Percentiles rank a stretch among this genome's conserved stretches.
Evolutionary conservation across 2,113 vertebrate genomes (phyloP).

Genomic region (Rhadina sibilatrix): DNA sequence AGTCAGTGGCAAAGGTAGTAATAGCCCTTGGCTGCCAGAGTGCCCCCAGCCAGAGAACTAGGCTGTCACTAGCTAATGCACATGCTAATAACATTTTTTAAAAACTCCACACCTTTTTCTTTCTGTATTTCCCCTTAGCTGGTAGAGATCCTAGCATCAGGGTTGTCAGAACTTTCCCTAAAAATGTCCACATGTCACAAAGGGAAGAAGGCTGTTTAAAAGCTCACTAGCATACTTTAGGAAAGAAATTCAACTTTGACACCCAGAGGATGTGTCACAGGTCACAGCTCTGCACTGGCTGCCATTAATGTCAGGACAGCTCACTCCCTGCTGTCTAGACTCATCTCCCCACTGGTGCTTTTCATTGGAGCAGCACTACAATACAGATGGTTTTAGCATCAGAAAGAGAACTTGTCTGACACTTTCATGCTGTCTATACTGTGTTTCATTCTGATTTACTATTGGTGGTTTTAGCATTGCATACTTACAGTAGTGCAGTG

Average conservation of each 20-base stretch:
- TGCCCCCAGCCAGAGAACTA: neutral
- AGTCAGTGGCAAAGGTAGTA: neutral
- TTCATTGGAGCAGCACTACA: neutral
- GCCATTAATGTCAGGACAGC: fast-evolving
- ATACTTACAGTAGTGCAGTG: neutral
- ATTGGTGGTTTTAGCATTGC: neutral
- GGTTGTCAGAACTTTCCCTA: neutral
- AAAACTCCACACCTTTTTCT: neutral
- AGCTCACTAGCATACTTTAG: neutral
- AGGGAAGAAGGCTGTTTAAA: neutral
- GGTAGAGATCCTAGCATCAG: neutral
- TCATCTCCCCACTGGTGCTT: neutral
- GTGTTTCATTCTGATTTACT: neutral
- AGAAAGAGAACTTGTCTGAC: neutral
- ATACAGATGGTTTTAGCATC: neutral
- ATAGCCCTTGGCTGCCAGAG: neutral
- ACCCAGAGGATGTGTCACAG: neutral
- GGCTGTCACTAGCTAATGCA: neutral
- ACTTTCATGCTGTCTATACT: neutral
- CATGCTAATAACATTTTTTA: neutral
- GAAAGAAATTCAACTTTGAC: neutral
- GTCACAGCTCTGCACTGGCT: neutral
- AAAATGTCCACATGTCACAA: fast-evolving
- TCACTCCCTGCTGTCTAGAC: neutral
- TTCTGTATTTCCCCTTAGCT: neutral